phyloP scores from a whole-genome alignment of 2,113 vertebrate genomes.

The Poecile atricapillus region DNA sequence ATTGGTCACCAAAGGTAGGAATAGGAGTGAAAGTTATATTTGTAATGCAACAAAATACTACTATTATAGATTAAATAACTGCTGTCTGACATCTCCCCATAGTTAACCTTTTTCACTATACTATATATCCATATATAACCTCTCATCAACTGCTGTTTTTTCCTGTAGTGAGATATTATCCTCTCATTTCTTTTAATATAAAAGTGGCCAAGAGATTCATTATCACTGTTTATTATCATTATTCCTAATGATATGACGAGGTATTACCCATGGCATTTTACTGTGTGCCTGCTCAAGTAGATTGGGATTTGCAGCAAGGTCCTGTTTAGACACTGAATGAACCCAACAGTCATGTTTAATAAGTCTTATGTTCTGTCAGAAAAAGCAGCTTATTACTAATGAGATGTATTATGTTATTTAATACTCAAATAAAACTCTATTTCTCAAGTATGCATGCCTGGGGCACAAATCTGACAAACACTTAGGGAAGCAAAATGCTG shows the following conservation, averaged over 20 bases:
- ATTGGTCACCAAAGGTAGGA: background rate
- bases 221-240: slow-evolving; percentile 25
- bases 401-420: slow-evolving; percentile 42
- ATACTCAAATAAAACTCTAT: slow-evolving; percentile 33
- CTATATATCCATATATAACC: background rate
- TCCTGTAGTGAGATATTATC: background rate
- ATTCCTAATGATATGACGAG: slow-evolving; percentile 17
- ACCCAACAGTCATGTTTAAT: slow-evolving; percentile 20
- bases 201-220: slow-evolving; percentile 42
- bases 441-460: slow-evolving; percentile 46
- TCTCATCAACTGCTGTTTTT: background rate
- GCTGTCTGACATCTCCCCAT: background rate
- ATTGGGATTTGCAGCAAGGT: background rate
- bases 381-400: slow-evolving; percentile 35
- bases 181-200: background rate
- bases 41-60: background rate
- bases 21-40: background rate
- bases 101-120: background rate
- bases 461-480: slow-evolving; percentile 47
- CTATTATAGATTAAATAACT: background rate
- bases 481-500: slow-evolving; percentile 41
- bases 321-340: background rate
- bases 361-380: slow-evolving; percentile 24
- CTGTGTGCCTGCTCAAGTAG: background rate
- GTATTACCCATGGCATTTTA: background rate